Evolutionary conservation across 2,888 invertebrate genomes (phyloP), one percentile per base, ranked within the genome.

Genomic region (Bembecia ichneumoniformis): DNA sequence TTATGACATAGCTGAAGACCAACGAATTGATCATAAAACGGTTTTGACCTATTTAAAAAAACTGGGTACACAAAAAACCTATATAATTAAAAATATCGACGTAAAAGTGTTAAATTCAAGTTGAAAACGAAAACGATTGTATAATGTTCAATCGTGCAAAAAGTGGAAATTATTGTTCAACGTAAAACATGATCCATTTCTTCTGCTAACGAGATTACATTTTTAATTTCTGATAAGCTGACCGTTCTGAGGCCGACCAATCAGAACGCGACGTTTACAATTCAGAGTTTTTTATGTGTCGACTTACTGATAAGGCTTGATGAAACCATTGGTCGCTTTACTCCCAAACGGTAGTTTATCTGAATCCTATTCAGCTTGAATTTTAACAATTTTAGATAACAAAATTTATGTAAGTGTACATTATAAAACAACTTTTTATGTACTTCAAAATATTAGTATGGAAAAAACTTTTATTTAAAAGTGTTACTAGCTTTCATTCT

Each of bases 291-390:
- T 71, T 81, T 84, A 84, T 82, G 84, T 80, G 66, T 65, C 60
- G 57, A 63, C 60, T 57, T 62, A 59, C 68, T 81, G 82, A 82
- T 81, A 82, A 70, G 71, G 66, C 60, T 58, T 67, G 59, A 64
- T 63, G 62, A 59, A 68, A 66, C 71, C 64, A 83, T 84, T 83
- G 84, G 83, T 74, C 74, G 77, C 73, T 76, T 60, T 74, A 75
- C 77, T 72, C 28, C 75, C 81, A 82, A 71, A 82, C 82, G 84
- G 82, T 77, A 65, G 71, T 56, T 77, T 77, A 80, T 81, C 75
- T 73, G 58, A 64, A 66, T 68, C 64, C 65, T 68, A 76, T 78
- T 74, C 68, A 74, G 64, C 65, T 64, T 62, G 68, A 64, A 76
- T 70, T 68, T 70, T 46, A 28, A 46, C 34, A 11, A 46, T 20